Evolutionary conservation across 1,140 invertebrate species (phyloP).

Genomic region (Bicyclus anynana): DNA sequence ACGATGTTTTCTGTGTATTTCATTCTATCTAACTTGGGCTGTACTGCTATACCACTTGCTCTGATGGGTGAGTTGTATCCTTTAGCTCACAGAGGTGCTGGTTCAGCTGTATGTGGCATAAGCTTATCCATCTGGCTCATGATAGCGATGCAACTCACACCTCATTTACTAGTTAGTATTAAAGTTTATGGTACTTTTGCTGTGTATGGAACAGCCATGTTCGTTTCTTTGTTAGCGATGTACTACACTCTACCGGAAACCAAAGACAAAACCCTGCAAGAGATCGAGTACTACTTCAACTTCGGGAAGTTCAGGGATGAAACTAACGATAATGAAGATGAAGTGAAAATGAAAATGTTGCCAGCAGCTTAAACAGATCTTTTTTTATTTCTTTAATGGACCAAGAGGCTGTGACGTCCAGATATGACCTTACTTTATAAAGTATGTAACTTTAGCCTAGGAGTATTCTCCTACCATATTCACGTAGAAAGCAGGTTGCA

Average conservation of each 20-base stretch:
- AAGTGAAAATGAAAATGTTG: constrained; percentile 31
- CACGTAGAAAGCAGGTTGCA: too few species aligned
- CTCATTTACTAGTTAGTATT: constrained; percentile 41
- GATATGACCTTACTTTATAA: too few species aligned
- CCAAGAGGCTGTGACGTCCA: too few species aligned
- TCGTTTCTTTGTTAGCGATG: constrained; percentile 26
- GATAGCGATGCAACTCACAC: constrained; percentile 44
- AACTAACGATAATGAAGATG: constrained; percentile 16
- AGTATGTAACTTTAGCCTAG: too few species aligned
- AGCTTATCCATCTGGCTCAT: constrained; percentile 34
- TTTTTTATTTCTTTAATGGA: neutral
- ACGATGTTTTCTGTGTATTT: constrained; percentile 47
- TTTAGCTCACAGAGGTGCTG: constrained; percentile 44
- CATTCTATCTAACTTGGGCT: constrained; percentile 51
- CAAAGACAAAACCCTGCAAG: constrained; percentile 53
- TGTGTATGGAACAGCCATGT: constrained; percentile 39
- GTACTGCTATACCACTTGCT: constrained; percentile 52
- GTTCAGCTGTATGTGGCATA: constrained; percentile 39
- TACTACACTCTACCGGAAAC: constrained; percentile 54
- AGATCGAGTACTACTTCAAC: constrained; percentile 57
- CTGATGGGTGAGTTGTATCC: constrained; percentile 56
- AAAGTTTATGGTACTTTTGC: constrained; percentile 54
- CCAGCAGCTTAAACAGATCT: neutral
- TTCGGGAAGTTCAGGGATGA: constrained; percentile 37
- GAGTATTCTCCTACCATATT: too few species aligned